Evolutionary conservation across 2,113 vertebrate genomes (phyloP).

Genomic region (Thunnus maccoyii): DNA sequence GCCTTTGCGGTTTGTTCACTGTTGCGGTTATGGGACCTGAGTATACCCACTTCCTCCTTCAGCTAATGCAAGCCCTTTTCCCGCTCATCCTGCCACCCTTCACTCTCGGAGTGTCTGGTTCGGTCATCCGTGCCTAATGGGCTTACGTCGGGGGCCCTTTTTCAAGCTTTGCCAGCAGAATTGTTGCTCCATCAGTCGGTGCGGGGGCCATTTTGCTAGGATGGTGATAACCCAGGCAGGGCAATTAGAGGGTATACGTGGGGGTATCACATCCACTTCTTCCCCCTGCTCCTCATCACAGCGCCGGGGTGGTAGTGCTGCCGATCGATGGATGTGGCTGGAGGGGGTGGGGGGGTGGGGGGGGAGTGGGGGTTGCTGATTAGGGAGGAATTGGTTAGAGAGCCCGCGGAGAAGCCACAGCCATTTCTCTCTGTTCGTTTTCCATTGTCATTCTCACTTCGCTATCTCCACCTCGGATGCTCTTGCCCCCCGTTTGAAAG

Average conservation of each 20-base stretch:
- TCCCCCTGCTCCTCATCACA: constrained; percentile 60
- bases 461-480: constrained; percentile 58
- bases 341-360: constrained; percentile 46
- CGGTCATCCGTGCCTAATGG: constrained; percentile 71
- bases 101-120: constrained; percentile 39
- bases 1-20: constrained; percentile 61
- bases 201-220: constrained; percentile 49
- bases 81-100: constrained; percentile 23
- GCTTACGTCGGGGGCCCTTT: constrained; percentile 47
- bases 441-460: constrained; percentile 67
- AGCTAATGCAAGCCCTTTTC: constrained; percentile 51
- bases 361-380: constrained; percentile 72
- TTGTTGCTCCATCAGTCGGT: constrained; percentile 54
- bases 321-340: constrained; percentile 69
- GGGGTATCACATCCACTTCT: constrained; percentile 66
- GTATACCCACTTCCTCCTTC: constrained; percentile 62
- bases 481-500: constrained; percentile 52
- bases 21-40: constrained; percentile 51
- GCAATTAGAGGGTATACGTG: constrained; percentile 73
- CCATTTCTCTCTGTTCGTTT: constrained; percentile 61
- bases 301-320: constrained; percentile 54
- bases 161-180: constrained; percentile 66
- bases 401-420: constrained; percentile 53
- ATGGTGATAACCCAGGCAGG: constrained; percentile 67
- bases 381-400: constrained; percentile 65